Base-by-base conservation (phyloP, 1,140 invertebrate genomes). In the Drosophila eugracilis region DNA sequence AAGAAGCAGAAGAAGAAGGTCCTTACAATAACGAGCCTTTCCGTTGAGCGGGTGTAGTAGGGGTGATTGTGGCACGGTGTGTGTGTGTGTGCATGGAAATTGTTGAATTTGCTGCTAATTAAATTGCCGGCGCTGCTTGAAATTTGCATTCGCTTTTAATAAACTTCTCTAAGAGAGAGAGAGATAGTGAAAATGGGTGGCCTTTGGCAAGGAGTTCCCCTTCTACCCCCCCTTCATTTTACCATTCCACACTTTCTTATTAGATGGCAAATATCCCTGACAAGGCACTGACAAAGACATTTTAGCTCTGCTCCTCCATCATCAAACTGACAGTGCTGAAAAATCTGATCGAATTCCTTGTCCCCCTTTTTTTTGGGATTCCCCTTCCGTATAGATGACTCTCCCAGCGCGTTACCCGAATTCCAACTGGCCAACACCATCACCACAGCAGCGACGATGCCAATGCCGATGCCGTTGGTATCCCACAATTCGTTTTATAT, bases 51-150 rank as follows among this genome's bases (percentile, higher is more conserved):
- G 6, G 36, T 37, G 6, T 36, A 7, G 32, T 34, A 4, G 2
- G 15, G 5, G 17, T 30, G 19, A 1, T 1, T 30, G 28, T 30
- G 6, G 9, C 5, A 3, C 10, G 26, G 28, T 30, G 9, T 62
- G 32, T 53, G 52, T 58, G 42, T 65, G 77, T 76, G 62, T 70
- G 63, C 45, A 62, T 71, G 83, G 78, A 86, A 88, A 81, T 77
- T 77, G 80, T 86, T 86, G 70, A 86, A 86, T 86, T 86, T 86
- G 74, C 83, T 86, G 78, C 83, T 86, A 86, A 86, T 86, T 86
- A 86, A 86, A 86, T 86, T 86, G 81, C 53, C 39, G 21, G 63
- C 52, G 28, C 49, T 73, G 45, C 70, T 66, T 50, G 37, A 85
- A 85, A 80, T 79, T 86, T 85, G 81, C 76, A 80, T 77, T 75